Percentiles rank a stretch among this genome's conserved stretches.
phyloP scores from a whole-genome alignment of 2,888 invertebrate species.

The Cantharis rustica region DNA sequence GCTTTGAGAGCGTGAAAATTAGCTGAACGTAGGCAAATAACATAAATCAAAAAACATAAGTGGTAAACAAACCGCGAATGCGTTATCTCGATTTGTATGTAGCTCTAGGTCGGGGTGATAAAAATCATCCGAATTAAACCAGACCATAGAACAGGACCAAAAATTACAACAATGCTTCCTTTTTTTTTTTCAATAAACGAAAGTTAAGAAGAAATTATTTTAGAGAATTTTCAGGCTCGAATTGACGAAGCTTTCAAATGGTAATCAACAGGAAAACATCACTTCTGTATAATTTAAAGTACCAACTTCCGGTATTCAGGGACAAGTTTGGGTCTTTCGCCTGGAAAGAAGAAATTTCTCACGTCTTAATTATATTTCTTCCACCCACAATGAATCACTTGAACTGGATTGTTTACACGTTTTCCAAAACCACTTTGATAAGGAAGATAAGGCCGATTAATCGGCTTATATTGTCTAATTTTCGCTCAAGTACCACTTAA shows the following conservation, averaged over 20 bases:
- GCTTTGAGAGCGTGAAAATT: background rate
- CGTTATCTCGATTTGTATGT: background rate
- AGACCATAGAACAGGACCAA: too few relatives aligned
- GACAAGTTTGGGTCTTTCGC: background rate
- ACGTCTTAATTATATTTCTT: background rate
- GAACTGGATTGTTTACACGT: background rate
- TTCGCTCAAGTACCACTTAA: background rate
- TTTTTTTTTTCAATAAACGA: background rate
- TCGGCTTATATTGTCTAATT: background rate
- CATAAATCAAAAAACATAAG: background rate
- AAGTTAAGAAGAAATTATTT: background rate
- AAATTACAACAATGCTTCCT: background rate
- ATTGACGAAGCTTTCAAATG: background rate
- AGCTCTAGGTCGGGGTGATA: background rate
- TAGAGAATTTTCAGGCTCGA: background rate
- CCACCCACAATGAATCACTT: too few relatives aligned
- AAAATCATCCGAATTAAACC: background rate
- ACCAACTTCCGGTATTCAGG: background rate
- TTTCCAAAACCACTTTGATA: background rate
- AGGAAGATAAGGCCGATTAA: background rate
- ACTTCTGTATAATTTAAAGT: background rate
- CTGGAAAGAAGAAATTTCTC: background rate
- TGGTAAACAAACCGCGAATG: background rate
- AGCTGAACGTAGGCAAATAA: background rate
- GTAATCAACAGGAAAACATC: background rate